Percentiles rank a stretch among this genome's conserved stretches.
Conservation (phyloP, 2,797 vertebrate species). For the Acrocephalus scirpaceus region DNA sequence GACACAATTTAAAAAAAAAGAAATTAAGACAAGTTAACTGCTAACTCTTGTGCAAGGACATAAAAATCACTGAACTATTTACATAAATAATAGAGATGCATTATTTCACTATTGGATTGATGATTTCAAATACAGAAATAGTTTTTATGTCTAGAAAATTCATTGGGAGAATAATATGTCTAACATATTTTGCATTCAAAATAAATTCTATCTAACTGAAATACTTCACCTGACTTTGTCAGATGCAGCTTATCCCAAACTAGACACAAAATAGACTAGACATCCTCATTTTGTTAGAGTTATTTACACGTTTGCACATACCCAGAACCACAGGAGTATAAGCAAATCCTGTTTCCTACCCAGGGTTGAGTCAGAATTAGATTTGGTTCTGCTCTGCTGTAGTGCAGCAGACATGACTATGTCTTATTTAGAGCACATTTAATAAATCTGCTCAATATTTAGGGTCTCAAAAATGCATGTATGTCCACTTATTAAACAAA, state of each 20-base stretch:
- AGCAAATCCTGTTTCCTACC: background rate
- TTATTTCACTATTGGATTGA: background rate
- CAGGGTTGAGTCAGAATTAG: background rate
- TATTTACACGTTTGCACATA: background rate
- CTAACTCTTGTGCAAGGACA: background rate
- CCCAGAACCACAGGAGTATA: accelerated
- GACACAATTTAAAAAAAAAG: accelerated
- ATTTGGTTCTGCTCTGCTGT: background rate
- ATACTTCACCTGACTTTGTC: background rate
- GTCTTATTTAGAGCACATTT: background rate
- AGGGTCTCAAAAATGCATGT: background rate
- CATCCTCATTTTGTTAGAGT: background rate
- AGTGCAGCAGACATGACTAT: background rate
- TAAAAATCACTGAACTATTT: background rate
- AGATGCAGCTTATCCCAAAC: background rate
- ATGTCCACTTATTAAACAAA: background rate
- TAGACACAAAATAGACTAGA: background rate
- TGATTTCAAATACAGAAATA: background rate
- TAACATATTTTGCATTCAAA: background rate
- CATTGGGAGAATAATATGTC: background rate
- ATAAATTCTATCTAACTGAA: background rate
- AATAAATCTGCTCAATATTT: background rate
- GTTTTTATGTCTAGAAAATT: background rate
- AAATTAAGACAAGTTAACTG: background rate
- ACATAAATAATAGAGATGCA: background rate